Base-by-base conservation (phyloP, 64 coral and sea anemone genomes). In the Pocillopora verrucosa region DNA sequence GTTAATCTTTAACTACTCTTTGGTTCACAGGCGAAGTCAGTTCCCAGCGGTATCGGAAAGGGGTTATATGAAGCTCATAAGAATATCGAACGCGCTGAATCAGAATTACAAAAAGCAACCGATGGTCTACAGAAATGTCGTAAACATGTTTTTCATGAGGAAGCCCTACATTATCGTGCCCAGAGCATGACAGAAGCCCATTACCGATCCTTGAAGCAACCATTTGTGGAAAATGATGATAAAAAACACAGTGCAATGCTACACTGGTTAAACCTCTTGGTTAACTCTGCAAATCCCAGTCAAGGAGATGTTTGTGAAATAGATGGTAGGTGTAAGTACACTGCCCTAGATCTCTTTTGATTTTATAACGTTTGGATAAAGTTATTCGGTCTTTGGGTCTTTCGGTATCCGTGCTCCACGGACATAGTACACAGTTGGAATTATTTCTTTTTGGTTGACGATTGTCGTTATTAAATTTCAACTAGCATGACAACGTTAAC, bases 91-190 rank as follows among this genome's bases (percentile, higher is more conserved):
- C 20, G 36, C 19, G 82, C 89, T 25, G 89, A 77, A 11, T 62
- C 86, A 59, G 19, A 78, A 58, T 76, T 96, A 70, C 58, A 93
- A 38, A 34, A 2, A 63, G 94, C 83, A 3, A 92, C 91, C 20
- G 82, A 96, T 19, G 86, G 72, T 14, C 59, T 96, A 17, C 74
- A 83, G 25, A 78, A 76, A 34, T 93, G 94, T 30, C 86, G 64
- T 82, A 91, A 96, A 79, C 87, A 93, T 34, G 4, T 96, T 35
- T 70, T 96, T 61, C 91, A 96, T n/a, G 94, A 96, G 60, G 37
- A 88, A 0, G 89, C 91, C 10, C 24, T 94, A 56, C 26, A 0
- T 13, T 37, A 87, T 10, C 64, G 75, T 14, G 81, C 60, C 11
- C 64, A 61, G 20, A 90, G 80, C 35, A 80, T 89, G 88, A 89